These are phyloP conservation scores for Cygnus atratus DNA, from an alignment of 2,113 vertebrate genomes.

Conservation along the genomic window DNA sequence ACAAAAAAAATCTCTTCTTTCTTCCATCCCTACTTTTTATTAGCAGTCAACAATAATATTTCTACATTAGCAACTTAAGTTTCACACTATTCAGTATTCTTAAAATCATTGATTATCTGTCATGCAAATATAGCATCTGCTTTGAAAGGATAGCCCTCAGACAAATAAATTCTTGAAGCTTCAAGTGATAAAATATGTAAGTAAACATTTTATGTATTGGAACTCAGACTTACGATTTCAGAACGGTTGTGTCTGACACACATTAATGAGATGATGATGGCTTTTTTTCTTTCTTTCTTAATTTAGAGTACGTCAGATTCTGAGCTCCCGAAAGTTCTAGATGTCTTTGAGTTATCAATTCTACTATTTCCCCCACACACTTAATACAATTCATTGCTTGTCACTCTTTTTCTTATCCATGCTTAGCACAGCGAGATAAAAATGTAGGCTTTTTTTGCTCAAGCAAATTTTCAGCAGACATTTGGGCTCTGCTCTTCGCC, in stretches of 20 bases:
- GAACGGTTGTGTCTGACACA: neutral
- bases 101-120: neutral
- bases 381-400: neutral
- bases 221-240: neutral
- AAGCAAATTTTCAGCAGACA: neutral
- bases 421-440: neutral
- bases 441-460: neutral
- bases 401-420: neutral
- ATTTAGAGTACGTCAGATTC: neutral
- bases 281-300: neutral
- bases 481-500: neutral
- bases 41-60: neutral
- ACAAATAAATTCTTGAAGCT: neutral
- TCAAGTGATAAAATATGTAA: neutral
- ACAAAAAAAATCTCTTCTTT: neutral
- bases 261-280: neutral
- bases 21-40: neutral
- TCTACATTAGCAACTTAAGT: neutral
- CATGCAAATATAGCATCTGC: neutral
- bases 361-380: neutral
- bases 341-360: neutral
- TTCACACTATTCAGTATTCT: neutral
- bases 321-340: neutral
- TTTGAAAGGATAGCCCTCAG: neutral
- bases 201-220: neutral